A percentile compares a stretch with the other conserved stretches of the same genome.
These are phyloP conservation scores for Cryptocheilus praepositus DNA, from an alignment of 2,888 invertebrate species.

Conservation along the genomic window DNA sequence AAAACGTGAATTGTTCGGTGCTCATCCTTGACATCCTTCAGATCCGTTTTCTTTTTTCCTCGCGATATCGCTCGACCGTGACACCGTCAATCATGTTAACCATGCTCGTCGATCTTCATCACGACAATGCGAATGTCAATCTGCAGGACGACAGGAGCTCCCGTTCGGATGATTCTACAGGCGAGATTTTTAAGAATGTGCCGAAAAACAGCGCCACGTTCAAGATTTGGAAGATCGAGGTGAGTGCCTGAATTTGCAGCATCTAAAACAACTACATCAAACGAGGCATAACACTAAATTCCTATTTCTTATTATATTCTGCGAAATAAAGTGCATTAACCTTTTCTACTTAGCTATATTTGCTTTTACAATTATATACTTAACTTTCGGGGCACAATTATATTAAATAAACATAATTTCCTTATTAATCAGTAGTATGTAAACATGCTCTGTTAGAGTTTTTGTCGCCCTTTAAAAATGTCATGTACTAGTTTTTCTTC, in stretches of 20 bases:
- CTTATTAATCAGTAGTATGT: too few relatives aligned
- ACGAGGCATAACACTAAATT: too few relatives aligned
- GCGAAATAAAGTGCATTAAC: too few relatives aligned
- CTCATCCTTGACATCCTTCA: neutral
- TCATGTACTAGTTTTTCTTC: too few relatives aligned
- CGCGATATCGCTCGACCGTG: slow-evolving; percentile 8
- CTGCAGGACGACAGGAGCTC: slow-evolving; percentile 69
- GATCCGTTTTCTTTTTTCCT: slow-evolving; percentile 5
- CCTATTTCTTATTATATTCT: too few relatives aligned
- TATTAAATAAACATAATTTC: too few relatives aligned
- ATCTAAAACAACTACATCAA: too few relatives aligned
- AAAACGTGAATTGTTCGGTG: slow-evolving; percentile 2
- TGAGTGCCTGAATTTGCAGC: slow-evolving; percentile 69
- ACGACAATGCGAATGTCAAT: slow-evolving; percentile 8
- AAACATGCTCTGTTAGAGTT: too few relatives aligned
- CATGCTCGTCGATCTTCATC: slow-evolving; percentile 13
- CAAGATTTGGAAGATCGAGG: slow-evolving; percentile 92
- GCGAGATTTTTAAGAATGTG: slow-evolving; percentile 85
- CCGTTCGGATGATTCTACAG: slow-evolving; percentile 66
- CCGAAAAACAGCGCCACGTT: slow-evolving; percentile 87
- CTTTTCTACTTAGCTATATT: too few relatives aligned
- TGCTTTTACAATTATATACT: too few relatives aligned
- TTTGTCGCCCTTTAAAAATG: too few relatives aligned
- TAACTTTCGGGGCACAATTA: too few relatives aligned
- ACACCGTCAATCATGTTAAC: neutral